phyloP scores from a whole-genome alignment of 2,113 vertebrate species.

The zebrafish (Danio rerio) region GRCz12tu NC_133193.1:31896001-31896500 shows the following conservation, averaged over 20 bases:
- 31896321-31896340: constrained; percentile 43
- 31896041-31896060: constrained; percentile 35
- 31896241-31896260: neutral
- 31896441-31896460: constrained; percentile 3
- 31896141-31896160: constrained; percentile 65
- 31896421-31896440: constrained; percentile 32
- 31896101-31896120: constrained; percentile 86
- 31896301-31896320: constrained; percentile 34
- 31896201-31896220: constrained; percentile 55
- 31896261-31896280: neutral
- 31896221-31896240: constrained; percentile 32
- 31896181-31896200: constrained; percentile 76
- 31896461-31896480: constrained; percentile 58
- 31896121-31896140: constrained; percentile 80
- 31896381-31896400: constrained; percentile 42
- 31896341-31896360: constrained; percentile 45
- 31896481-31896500: constrained; percentile 2
- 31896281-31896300: constrained; percentile 16
- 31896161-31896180: constrained; percentile 81
- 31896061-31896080: constrained; percentile 53
- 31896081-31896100: constrained; percentile 76
- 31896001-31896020: constrained; percentile 57
- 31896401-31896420: constrained; percentile 8
- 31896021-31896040: constrained; percentile 57
- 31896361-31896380: constrained; percentile 49